Evolutionary conservation across 2,797 vertebrate genomes (phyloP).

Genomic region (Anguilla pacifica): DNA sequence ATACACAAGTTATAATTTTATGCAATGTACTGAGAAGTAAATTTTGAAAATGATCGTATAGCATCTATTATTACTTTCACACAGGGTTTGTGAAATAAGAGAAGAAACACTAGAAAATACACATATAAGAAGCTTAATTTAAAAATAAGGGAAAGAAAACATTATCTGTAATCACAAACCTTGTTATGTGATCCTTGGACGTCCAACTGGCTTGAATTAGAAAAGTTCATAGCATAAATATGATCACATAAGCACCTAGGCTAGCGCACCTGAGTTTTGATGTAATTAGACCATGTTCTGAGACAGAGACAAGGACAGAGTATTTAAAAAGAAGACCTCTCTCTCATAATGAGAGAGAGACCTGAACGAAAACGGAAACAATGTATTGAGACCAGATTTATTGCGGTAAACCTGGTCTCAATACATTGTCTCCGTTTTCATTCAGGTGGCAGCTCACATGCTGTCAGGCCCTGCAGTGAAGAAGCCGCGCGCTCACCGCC

Average conservation of each 20-base stretch:
- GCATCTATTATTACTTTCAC: background rate
- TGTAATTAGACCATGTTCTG: too few species aligned
- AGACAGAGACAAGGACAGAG: too few species aligned
- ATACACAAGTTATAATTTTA: slow-evolving; percentile 2
- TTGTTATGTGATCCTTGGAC: background rate
- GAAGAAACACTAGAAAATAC: background rate
- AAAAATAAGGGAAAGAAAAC: background rate
- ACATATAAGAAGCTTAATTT: background rate
- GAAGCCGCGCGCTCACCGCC: background rate
- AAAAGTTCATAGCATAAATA: background rate
- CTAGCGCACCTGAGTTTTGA: too few species aligned
- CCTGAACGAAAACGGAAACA: too few species aligned
- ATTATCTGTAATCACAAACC: background rate
- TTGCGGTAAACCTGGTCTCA: background rate
- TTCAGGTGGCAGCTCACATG: background rate
- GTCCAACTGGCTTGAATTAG: background rate
- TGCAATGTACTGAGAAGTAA: background rate
- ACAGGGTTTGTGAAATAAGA: background rate
- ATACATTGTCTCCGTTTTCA: background rate
- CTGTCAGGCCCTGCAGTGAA: background rate
- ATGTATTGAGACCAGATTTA: background rate
- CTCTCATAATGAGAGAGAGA: background rate
- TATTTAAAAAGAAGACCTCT: too few species aligned
- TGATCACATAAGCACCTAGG: background rate
- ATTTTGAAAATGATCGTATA: background rate